Evolutionary conservation across 2,888 invertebrate genomes (phyloP), one percentile per base, ranked within the genome.

Genomic region (Rhimphoctona megacephalus): DNA sequence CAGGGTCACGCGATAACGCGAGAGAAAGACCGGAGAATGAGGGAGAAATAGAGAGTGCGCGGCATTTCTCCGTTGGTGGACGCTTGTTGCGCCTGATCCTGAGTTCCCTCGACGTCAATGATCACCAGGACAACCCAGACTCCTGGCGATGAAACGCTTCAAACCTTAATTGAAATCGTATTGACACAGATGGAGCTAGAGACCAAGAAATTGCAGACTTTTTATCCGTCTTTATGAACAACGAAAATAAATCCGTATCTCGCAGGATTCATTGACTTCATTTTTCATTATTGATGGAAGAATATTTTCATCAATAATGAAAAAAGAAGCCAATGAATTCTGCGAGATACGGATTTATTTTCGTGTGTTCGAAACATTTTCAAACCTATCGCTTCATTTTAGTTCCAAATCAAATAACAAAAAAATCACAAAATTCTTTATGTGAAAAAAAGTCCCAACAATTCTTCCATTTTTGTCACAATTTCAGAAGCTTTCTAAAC

Each of bases 51-150:
- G 70, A 46, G 49, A 74, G 46, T 25, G n/a, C 66, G 66, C 33
- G 76, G 73, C 66, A 49, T 74, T 46, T 66, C 64, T 82, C 22
- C 9, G 49, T 46, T n/a, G 72, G 19, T 74, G 66, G 77, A 73
- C 80, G 81, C 78, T 84, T 81, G 84, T 84, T 81, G 73, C 84
- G 70, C 81, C 67, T 46, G 66, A 52, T 43, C 69, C 39, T 54
- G 57, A 9, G 52, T 49, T 64, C 49, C 14, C 73, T 74, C 80
- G 67, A 73, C 70, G 36, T 76, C 83, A 57, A 76, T 61, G 74
- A 64, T 76, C 70, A 43, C 36, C 52, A 52, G 46, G 39, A 78
- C 69, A 73, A 70, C 52, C 46, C 39, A 54, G 64, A 25, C 22
- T 79, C 69, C 72, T 22, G 74, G 61, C 73, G 81, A 67, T 74